phyloP scores from a whole-genome alignment of 2,113 vertebrate genomes.

The Sminthopsis crassicaudata region DNA sequence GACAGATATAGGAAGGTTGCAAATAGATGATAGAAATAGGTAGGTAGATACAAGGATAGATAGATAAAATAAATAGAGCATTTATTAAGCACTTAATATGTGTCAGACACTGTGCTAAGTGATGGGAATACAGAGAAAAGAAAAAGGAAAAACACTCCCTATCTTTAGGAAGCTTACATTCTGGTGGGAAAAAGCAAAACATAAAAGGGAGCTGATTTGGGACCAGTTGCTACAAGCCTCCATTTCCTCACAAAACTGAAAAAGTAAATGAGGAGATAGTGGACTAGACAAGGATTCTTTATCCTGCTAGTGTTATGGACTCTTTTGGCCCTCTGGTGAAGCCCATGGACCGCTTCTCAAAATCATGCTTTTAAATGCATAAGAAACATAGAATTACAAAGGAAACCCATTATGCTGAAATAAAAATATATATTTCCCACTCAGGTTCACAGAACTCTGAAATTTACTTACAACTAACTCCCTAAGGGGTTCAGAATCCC shows the following conservation, averaged over 20 bases:
- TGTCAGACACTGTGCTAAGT: neutral
- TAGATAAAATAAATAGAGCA: neutral
- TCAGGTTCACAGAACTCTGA: neutral
- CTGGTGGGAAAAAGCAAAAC: neutral
- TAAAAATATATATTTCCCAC: neutral
- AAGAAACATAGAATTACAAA: neutral
- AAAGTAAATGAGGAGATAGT: neutral
- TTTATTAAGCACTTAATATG: neutral
- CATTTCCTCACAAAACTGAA: neutral
- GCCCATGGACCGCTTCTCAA: neutral
- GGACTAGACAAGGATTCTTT: neutral
- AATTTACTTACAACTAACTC: neutral
- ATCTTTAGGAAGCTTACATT: neutral
- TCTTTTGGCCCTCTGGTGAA: neutral
- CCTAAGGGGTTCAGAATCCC: neutral
- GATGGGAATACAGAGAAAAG: neutral
- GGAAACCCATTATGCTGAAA: neutral
- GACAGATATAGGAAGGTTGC: neutral
- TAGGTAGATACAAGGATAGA: no score
- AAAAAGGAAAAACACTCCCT: neutral
- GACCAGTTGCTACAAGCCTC: neutral
- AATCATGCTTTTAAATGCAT: neutral
- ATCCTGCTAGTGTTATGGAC: neutral
- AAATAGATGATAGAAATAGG: neutral
- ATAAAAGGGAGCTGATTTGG: neutral